Evolutionary conservation across 1,140 invertebrate species (phyloP).

Genomic region (Drosophila kanapiae): DNA sequence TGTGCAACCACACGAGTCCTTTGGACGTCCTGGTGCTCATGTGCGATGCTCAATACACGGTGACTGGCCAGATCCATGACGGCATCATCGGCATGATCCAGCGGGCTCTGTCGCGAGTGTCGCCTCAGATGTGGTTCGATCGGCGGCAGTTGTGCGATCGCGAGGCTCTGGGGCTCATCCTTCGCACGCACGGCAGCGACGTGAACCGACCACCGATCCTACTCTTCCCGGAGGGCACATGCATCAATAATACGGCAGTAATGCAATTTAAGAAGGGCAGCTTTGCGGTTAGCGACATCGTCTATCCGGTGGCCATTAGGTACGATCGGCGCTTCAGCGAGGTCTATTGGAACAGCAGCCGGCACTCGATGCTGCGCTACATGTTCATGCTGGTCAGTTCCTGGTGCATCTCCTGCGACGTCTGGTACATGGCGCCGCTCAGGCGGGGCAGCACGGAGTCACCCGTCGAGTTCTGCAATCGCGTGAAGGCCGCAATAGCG

Average conservation of each 20-base stretch:
- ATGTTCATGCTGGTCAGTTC: constrained; percentile 57
- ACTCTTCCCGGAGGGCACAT: constrained; percentile 67
- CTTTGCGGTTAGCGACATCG: constrained; percentile 58
- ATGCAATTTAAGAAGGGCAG: constrained; percentile 71
- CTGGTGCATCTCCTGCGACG: constrained; percentile 60
- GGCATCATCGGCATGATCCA: constrained; percentile 62
- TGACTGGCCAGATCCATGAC: constrained; percentile 61
- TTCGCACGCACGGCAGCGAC: constrained; percentile 38
- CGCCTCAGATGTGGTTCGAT: constrained; percentile 69
- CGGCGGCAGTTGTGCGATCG: constrained; percentile 40
- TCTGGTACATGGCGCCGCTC: constrained; percentile 55
- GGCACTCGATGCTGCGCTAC: constrained; percentile 63
- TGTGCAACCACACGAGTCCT: constrained; percentile 67
- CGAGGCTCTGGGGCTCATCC: constrained; percentile 14
- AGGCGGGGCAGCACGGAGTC: constrained; percentile 17
- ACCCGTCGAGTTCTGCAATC: constrained; percentile 48
- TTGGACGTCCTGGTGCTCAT: constrained; percentile 63
- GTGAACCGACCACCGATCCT: constrained; percentile 45
- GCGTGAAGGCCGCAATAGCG: constrained; percentile 59
- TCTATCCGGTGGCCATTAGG: constrained; percentile 59
- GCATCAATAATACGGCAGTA: constrained; percentile 72
- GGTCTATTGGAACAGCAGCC: constrained; percentile 64
- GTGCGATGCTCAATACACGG: constrained; percentile 64
- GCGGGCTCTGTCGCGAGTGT: constrained; percentile 42
- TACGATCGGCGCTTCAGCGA: constrained; percentile 62